Evolutionary conservation across 2,888 invertebrate species (phyloP), one percentile per base, ranked within the genome.

Genomic region (Protonemura montana): DNA sequence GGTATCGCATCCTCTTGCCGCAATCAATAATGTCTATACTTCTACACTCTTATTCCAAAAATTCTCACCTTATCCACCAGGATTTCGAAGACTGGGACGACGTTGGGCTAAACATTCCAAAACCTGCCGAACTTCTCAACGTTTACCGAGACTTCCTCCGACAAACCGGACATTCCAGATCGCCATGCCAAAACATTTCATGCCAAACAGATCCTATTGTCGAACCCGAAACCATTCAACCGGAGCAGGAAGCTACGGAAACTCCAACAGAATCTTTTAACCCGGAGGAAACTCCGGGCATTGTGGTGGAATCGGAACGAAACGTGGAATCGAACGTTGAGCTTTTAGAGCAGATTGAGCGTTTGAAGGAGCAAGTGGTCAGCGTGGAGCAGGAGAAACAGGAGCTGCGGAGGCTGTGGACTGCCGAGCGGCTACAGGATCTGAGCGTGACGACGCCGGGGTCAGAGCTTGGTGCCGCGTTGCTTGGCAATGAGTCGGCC

Each of bases 41-140:
- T n/a, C n/a, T n/a, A n/a, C n/a, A n/a, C n/a, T n/a, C n/a, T n/a
- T n/a, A n/a, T n/a, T n/a, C n/a, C n/a, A n/a, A n/a, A 41, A 41
- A 41, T 7, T 13, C 6, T 41, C 41, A 41, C 13, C 41, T 41
- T 25, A 84, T 85, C 87, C 89, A 90, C 25, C 89, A 95, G 94
- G 97, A 97, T 91, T 97, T 97, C 92, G 97, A 97, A 91, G 96
- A 97, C 90, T 97, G 97, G 97, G 97, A 97, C 91, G 97, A 97
- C 92, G 97, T 97, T 21, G 97, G 97, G 0, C 92, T 97, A 80
- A 97, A 97, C 90, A 95, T 96, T 91, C 94, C 96, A 0, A 94
- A 96, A 89, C 97, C 97, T 30, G 94, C 95, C 0, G 95, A 95
- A 89, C 91, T 97, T 42, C 91, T 97, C 21, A 93, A 94, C 41